Percentiles rank a stretch among this genome's conserved stretches.
Evolutionary conservation across 2,888 invertebrate genomes (phyloP).

Genomic region (Sisyra terminalis): DNA sequence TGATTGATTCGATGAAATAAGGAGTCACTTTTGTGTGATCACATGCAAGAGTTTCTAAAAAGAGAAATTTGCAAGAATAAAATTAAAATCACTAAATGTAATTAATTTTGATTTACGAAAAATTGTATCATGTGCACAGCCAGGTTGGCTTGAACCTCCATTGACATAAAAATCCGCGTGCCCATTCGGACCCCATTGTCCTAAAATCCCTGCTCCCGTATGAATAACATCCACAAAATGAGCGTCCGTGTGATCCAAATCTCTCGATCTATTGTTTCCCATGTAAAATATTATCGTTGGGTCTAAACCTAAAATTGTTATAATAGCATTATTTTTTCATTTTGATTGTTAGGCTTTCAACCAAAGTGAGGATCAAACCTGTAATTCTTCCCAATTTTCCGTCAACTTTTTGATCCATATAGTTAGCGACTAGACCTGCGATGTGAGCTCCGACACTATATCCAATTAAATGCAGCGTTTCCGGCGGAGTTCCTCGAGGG

Average conservation of each 20-base stretch:
- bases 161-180: constrained; percentile 83
- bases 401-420: constrained; percentile 49
- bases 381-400: constrained; percentile 74
- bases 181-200: constrained; percentile 79
- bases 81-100: background rate
- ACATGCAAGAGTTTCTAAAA: constrained; percentile 67
- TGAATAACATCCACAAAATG: constrained; percentile 71
- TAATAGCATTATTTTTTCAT: too few species aligned
- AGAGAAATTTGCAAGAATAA: background rate
- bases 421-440: constrained; percentile 67
- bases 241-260: constrained; percentile 65
- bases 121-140: constrained; percentile 65
- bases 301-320: constrained; percentile 45
- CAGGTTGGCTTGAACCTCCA: constrained; percentile 76
- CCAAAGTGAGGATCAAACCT: constrained; percentile 38
- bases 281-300: constrained; percentile 78
- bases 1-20: constrained; percentile 79
- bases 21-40: constrained; percentile 85
- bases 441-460: constrained; percentile 82
- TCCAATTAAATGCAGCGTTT: constrained; percentile 63
- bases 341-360: too few species aligned
- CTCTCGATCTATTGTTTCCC: constrained; percentile 62
- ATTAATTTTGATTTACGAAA: constrained; percentile 44
- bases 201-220: constrained; percentile 74
- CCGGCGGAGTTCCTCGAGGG: constrained; percentile 57